Base-by-base conservation (phyloP, 2,888 invertebrate species). In the Laothoe populi region DNA sequence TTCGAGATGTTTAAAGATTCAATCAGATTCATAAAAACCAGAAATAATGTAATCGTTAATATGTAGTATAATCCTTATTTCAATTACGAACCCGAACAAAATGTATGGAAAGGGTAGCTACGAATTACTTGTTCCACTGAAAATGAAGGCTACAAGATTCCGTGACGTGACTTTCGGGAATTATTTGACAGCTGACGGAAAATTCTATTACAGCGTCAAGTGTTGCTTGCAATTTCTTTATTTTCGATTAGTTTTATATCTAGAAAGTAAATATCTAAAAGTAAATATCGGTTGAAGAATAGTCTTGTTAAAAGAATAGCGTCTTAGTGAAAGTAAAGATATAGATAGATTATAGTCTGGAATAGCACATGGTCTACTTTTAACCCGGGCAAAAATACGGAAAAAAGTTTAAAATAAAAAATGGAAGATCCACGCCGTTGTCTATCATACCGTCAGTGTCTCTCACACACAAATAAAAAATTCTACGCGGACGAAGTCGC, bases 121-220 rank as follows among this genome's bases (percentile, higher is more conserved):
- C 16, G 59, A 44, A 59, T 59, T 26, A 24, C 64, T 66, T 69
- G 69, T 65, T 61, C 66, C 63, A 64, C 64, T 63, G 66, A 57
- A 60, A 69, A 66, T 68, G 66, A 67, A 67, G 64, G 63, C 62
- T 59, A 19, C 31, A 11, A 31, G 45, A 59, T 31, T 59, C 4
- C 19, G 59, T 31, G 45, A 59, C 45, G 59, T 13, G 44, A 26
- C 58, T 23, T 58, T 16, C 19, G 26, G n/a, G 59, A 59, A 40
- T 31, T 42, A 45, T 59, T 44, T 10, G 59, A 16, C 10, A 19
- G 19, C 19, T 19, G 49, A 16, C 31, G 31, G 31, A 7, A 49
- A 31, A 53, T 57, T 40, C 38, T 8, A 40, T 38, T 40, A 23
- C 35, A 2, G 13, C 38, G 31, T 19, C 13, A 35, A 57, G 21